Base-by-base conservation (phyloP, 2,113 vertebrate species). In the Phasianus colchicus region DNA sequence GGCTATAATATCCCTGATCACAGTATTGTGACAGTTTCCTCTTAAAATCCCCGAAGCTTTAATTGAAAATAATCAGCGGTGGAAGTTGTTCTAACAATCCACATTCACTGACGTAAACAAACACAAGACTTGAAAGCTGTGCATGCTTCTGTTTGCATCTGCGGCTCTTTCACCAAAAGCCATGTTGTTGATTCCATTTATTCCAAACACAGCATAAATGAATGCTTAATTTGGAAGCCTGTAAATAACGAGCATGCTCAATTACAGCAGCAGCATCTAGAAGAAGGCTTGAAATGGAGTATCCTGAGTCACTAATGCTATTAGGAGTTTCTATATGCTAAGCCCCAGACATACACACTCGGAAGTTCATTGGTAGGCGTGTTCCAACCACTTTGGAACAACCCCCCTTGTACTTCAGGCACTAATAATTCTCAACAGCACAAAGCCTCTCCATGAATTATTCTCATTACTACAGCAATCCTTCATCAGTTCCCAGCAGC, bases 131-230 rank as follows among this genome's bases (percentile, higher is more conserved):
- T 96, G 89, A 97, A 97, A 94, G 88, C 95, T 86, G 86, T 19
- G 87, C 85, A 42, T 3, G 76, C 45, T 86, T 96, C 86, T 95
- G 30, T 94, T 97, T 96, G 95, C 96, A 97, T 97, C 96, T 96
- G 94, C 5, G 25, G 55, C 72, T 95, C 89, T 97, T 92, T 87
- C 94, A 93, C 88, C 95, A 96, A 96, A 92, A 95, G 92, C 93
- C 91, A 91, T 94, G 95, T 86, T 96, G 82, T 93, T 97, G 96
- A 96, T 97, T 97, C 69, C 92, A 92, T 97, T 97, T 97, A 97
- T 95, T 96, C 89, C 77, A 97, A 97, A 96, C 91, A 88, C 81
- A 96, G 93, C 92, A 96, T 96, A 96, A 97, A 97, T 97, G 96
- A 97, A 97, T 92, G 94, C 93, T 95, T 97, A 95, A 97, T 96